Base-by-base conservation (phyloP, 2,113 vertebrate species). In the Tupaia chinensis region DNA sequence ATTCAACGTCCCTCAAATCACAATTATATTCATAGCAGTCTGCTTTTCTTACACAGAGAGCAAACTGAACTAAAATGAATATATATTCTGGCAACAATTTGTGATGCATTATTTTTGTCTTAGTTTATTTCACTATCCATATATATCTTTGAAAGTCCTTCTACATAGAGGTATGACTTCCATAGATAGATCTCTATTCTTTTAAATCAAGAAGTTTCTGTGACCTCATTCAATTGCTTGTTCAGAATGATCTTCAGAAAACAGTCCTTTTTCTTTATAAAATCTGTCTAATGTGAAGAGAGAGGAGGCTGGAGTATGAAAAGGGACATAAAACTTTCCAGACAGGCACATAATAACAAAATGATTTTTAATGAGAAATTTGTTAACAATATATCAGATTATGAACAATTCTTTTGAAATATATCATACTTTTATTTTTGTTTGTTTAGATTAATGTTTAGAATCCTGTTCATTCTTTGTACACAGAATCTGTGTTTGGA, bases 161-260 rank as follows among this genome's bases (percentile, higher is more conserved):
- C 16, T 72, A 78, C 14, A 69, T 69, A 9, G 23, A 90, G 20
- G 22, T 1, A 63, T 76, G 54, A 2, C 27, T 80, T 25, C 14
- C 12, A 87, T 20, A 86, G 10, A 93, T 69, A 91, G 15, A 9
- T 68, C 60, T 82, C 13, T 87, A 5, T 44, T 7, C 32, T 54
- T 34, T 87, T 86, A 86, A 69, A 60, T 94, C 15, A 95, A 83
- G 27, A 94, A 54, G 4, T 83, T 93, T 83, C 80, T 4, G 53
- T 53, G 63, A 65, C 1, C 25, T 44, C 22, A 1, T 12, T 63
- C 4, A 83, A 16, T 73, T 82, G 72, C 12, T 70, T 56, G 56
- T 54, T 83, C 32, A 96, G 12, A 87, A 56, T 65, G 60, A 83
- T 79, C 20, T 58, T 78, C 23, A 82, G 11, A 92, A 92, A 89